A percentile compares a stretch with the other conserved stretches of the same genome.
These are phyloP conservation scores for Eristalis intricaria DNA, from an alignment of 2,888 invertebrate genomes.

Conservation along the genomic window DNA sequence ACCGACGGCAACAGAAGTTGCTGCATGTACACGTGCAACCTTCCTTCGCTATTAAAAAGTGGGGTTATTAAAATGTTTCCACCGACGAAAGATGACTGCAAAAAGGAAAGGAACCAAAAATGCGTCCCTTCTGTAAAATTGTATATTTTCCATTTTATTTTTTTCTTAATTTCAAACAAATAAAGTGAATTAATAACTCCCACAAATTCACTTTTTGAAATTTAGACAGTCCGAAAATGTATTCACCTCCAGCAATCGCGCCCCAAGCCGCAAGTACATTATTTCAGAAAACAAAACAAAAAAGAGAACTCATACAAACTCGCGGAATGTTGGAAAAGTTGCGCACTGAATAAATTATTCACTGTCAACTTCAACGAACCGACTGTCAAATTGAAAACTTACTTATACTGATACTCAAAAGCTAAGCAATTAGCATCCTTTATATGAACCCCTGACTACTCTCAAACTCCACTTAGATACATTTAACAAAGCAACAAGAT, in stretches of 20 bases:
- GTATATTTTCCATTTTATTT: not conserved
- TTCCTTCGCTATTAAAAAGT: no score
- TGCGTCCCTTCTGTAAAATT: no score
- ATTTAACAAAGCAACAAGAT: conserved; percentile 39
- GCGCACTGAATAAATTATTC: conserved; percentile 1
- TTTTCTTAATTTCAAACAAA: not conserved
- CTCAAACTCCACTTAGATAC: conserved; percentile 27
- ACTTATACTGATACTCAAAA: not conserved
- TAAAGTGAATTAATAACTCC: not conserved
- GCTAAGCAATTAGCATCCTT: conserved; percentile 18
- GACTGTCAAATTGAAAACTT: not conserved
- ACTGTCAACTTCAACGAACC: not conserved
- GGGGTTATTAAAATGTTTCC: no score
- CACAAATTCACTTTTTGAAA: not conserved
- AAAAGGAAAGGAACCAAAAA: no score
- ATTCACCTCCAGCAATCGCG: not conserved
- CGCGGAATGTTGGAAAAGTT: conserved; percentile 1
- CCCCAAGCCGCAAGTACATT: not conserved
- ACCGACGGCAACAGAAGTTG: no score
- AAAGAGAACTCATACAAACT: not conserved
- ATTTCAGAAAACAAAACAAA: not conserved
- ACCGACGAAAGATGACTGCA: no score
- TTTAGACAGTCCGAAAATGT: not conserved
- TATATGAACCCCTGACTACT: not conserved
- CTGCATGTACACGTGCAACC: no score